A percentile compares a stretch with the other conserved stretches of the same genome.
These are phyloP conservation scores for Hipparchia sbordonii DNA, from an alignment of 2,888 invertebrate genomes.

Conservation along the genomic window DNA sequence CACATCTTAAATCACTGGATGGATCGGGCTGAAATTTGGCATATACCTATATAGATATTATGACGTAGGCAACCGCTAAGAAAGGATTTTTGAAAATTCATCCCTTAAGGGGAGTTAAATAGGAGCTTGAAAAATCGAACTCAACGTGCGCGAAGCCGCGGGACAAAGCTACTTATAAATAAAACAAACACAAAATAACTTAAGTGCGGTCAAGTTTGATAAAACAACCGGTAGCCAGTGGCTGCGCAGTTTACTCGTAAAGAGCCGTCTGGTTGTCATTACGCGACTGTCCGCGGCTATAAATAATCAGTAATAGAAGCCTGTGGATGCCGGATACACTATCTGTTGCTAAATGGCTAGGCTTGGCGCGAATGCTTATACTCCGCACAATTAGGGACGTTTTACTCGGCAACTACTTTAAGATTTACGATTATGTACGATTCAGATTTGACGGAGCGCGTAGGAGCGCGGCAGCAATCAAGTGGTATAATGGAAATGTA, in stretches of 20 bases:
- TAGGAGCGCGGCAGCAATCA: not conserved
- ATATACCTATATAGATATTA: too few relatives aligned
- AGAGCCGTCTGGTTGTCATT: conserved; percentile 13
- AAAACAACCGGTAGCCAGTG: not conserved
- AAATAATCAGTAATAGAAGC: conserved; percentile 19
- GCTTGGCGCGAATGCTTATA: conserved; percentile 7
- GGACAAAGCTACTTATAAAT: too few relatives aligned
- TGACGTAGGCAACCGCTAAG: too few relatives aligned
- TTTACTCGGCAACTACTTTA: not conserved
- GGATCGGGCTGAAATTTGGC: too few relatives aligned
- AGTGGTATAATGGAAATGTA: too few relatives aligned
- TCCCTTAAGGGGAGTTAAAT: too few relatives aligned
- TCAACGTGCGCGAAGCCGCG: too few relatives aligned
- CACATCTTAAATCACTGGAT: too few relatives aligned
- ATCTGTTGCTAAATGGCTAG: conserved; percentile 14
- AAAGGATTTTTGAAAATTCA: too few relatives aligned
- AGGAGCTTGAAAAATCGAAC: too few relatives aligned
- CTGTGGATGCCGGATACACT: not conserved
- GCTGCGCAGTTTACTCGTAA: conserved; percentile 3
- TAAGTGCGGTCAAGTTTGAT: not conserved
- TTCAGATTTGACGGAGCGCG: not conserved
- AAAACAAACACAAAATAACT: not conserved
- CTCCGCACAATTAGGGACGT: conserved; percentile 10
- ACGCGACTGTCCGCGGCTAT: not conserved
- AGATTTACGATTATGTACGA: not conserved